Evolutionary conservation across 2,888 invertebrate genomes (phyloP).

Genomic region (Amphipyra berbera): DNA sequence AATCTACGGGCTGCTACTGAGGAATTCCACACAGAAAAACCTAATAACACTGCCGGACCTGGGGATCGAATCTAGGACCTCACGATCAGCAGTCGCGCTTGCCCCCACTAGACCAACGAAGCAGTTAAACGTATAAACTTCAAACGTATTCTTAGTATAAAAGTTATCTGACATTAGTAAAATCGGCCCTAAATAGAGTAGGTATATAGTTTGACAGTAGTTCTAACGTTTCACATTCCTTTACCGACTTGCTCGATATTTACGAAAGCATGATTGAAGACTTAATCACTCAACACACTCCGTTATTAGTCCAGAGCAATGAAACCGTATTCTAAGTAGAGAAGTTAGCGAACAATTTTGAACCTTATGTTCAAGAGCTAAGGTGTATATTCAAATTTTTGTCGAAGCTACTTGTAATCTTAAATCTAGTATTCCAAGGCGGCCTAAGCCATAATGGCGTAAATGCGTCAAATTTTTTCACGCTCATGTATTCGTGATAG

Average conservation of each 20-base stretch:
- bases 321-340: slow-evolving; percentile 20
- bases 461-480: slow-evolving; percentile 34
- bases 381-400: slow-evolving; percentile 16
- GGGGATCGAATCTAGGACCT: too few species aligned
- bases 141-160: too few species aligned
- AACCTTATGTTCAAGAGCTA: background rate
- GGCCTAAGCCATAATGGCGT: slow-evolving; percentile 19
- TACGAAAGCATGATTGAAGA: slow-evolving; percentile 51
- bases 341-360: slow-evolving; percentile 7
- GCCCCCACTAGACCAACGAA: too few species aligned
- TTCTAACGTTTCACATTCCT: slow-evolving; percentile 46
- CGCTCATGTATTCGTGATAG: slow-evolving; percentile 25
- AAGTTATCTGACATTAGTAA: too few species aligned
- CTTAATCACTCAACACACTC: slow-evolving; percentile 33
- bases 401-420: slow-evolving; percentile 5
- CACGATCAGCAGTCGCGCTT: too few species aligned
- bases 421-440: slow-evolving; percentile 13
- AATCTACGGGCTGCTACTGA: too few species aligned
- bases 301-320: slow-evolving; percentile 35
- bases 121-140: too few species aligned
- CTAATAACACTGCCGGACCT: too few species aligned
- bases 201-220: too few species aligned
- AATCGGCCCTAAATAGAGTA: too few species aligned
- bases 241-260: slow-evolving; percentile 22
- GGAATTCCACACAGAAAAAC: too few species aligned